Conservation (phyloP, 2,888 invertebrate species). For the Phaedon cochleariae region DNA sequence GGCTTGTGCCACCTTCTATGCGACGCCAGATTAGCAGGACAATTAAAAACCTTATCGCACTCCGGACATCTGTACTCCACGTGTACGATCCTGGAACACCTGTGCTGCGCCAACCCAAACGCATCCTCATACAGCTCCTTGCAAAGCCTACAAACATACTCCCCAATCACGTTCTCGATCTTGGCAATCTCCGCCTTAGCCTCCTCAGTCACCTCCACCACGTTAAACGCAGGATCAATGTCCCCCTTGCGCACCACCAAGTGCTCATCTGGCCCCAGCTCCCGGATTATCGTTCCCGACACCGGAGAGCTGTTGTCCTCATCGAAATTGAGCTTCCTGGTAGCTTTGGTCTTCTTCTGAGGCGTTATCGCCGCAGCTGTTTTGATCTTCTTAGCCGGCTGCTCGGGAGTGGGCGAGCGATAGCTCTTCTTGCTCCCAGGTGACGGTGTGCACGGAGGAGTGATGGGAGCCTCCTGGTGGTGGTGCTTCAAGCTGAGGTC, state of each 20-base stretch:
- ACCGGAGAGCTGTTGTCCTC: constrained; percentile 93
- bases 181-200: constrained; percentile 92
- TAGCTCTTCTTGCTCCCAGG: constrained; percentile 59
- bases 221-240: constrained; percentile 95
- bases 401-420: constrained; percentile 47
- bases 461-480: constrained; percentile 70
- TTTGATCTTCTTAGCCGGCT: constrained; percentile 59
- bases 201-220: constrained; percentile 95
- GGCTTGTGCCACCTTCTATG: constrained; percentile 99
- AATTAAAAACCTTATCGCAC: constrained; percentile 98
- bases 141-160: constrained; percentile 95
- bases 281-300: constrained; percentile 92
- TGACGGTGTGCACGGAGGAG: constrained; percentile 80
- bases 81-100: constrained; percentile 95
- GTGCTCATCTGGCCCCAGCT: constrained; percentile 84
- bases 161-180: constrained; percentile 96
- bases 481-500: constrained; percentile 79
- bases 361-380: constrained; percentile 52
- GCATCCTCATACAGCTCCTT: constrained; percentile 93
- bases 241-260: constrained; percentile 80
- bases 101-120: constrained; percentile 95
- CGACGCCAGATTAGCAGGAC: constrained; percentile 97
- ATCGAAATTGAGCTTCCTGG: constrained; percentile 82
- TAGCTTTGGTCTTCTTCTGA: constrained; percentile 66
- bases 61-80: constrained; percentile 98